Base-by-base conservation (phyloP, 2,888 invertebrate species). In the Folsomia candida region DNA sequence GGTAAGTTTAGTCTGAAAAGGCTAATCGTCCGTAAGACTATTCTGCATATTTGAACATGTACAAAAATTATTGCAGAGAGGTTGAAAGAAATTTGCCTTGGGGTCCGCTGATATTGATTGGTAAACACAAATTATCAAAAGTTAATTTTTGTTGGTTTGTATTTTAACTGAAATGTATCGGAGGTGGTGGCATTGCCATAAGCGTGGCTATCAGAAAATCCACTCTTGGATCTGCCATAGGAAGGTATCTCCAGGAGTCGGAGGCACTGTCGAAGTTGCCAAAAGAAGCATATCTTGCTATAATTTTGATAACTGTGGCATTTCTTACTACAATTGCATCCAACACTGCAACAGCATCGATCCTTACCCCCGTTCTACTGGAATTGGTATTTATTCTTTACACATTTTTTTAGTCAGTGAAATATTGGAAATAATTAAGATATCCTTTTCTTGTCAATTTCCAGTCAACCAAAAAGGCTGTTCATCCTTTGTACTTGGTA, bases 261-360 rank as follows among this genome's bases (percentile, higher is more conserved):
- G 84, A 87, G 6, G 86, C 86, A 0, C 84, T 92, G 74, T 87
- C 88, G 28, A n/a, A 29, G 0, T 54, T 74, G 18, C 22, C 66
- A 28, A 63, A 69, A 1, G 24, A 59, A 18, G 25, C 20, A 2
- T 58, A 71, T 9, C 37, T 72, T 3, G 83, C 87, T 57, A 88
- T 93, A 2, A 89, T 94, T 14, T 89, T 91, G 72, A 79, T 90
- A 1, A 88, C 93, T 57, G 90, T 93, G 0, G 90, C 93, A 78
- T 86, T 90, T 77, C 85, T 93, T 70, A 97, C 96, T 0, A 94
- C 95, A 83, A 89, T 96, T 81, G 92, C 94, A 0, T 91, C 92
- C 11, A 75, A 75, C 27, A 76, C 74, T 1, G 74, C 75, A 14
- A 73, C 76, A 11, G 73, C 73, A 0, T 59, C 64, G 1, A 72